These are phyloP conservation scores for Brienomyrus brachyistius DNA, from an alignment of 2,113 vertebrate genomes.

Conservation along the genomic window DNA sequence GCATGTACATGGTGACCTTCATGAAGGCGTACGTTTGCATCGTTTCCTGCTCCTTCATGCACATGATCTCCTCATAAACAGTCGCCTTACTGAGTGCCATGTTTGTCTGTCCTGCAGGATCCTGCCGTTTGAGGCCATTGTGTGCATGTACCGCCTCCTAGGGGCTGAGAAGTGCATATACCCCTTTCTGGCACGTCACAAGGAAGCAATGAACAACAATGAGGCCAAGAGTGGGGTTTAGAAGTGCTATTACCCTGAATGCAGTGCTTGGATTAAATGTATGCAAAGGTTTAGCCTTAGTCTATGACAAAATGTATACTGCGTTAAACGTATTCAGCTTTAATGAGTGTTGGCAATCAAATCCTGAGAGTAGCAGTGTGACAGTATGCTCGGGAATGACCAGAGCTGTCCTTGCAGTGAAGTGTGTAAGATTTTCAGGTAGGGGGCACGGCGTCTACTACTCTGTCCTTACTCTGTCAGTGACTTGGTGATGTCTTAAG, in stretches of 20 bases:
- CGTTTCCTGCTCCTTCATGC: background rate
- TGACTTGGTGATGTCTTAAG: background rate
- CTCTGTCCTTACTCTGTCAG: background rate
- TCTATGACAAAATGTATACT: background rate
- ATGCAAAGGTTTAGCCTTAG: background rate
- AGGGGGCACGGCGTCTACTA: background rate
- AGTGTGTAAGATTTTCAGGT: no score
- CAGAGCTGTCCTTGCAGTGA: background rate
- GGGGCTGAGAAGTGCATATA: conserved; percentile 87
- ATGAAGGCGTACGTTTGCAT: conserved; percentile 84
- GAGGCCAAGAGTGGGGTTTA: conserved; percentile 60
- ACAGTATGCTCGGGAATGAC: background rate
- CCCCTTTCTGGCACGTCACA: conserved; percentile 77
- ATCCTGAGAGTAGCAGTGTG: background rate
- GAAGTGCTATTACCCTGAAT: background rate
- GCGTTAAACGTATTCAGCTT: background rate
- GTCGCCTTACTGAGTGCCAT: background rate
- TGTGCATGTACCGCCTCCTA: conserved; percentile 83
- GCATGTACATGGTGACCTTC: conserved; percentile 96
- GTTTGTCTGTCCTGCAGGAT: conserved; percentile 54
- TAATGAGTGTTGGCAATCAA: background rate
- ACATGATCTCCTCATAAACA: background rate
- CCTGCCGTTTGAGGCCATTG: conserved; percentile 79
- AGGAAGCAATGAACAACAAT: conserved; percentile 83
- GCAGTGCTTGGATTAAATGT: background rate